Conservation (phyloP, 2,797 vertebrate species). For the Falco rusticolus region DNA sequence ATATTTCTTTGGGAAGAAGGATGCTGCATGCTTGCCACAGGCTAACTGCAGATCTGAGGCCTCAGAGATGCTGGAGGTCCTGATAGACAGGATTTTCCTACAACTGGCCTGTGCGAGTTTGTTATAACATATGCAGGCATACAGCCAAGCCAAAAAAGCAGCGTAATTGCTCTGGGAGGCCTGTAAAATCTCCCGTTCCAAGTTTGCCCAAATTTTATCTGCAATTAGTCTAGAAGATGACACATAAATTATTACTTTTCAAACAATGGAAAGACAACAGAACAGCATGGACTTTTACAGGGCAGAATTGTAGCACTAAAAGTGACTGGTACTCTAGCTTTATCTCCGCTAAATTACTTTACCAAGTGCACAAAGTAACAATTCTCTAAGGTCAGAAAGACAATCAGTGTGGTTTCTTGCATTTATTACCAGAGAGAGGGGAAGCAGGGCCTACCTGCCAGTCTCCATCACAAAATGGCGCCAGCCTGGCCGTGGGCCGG, state of each 20-base stretch:
- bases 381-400: neutral
- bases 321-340: neutral
- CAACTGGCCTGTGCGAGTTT: neutral
- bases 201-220: neutral
- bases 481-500: neutral
- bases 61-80: neutral
- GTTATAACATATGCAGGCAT: neutral
- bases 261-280: neutral
- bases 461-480: neutral
- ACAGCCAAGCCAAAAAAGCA: conserved; percentile 15
- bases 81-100: neutral
- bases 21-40: neutral
- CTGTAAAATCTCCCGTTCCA: conserved; percentile 3
- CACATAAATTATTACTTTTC: conserved; percentile 25
- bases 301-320: neutral
- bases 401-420: neutral
- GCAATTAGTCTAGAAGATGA: conserved; percentile 27
- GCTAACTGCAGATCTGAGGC: neutral
- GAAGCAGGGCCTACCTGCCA: neutral
- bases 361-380: neutral
- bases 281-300: neutral
- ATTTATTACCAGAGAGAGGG: accelerated
- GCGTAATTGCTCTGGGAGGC: conserved; percentile 17
- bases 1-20: neutral
- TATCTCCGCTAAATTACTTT: neutral